These are phyloP conservation scores for Drosophila pruinosa DNA, from an alignment of 1,140 invertebrate species.

Conservation along the genomic window DNA sequence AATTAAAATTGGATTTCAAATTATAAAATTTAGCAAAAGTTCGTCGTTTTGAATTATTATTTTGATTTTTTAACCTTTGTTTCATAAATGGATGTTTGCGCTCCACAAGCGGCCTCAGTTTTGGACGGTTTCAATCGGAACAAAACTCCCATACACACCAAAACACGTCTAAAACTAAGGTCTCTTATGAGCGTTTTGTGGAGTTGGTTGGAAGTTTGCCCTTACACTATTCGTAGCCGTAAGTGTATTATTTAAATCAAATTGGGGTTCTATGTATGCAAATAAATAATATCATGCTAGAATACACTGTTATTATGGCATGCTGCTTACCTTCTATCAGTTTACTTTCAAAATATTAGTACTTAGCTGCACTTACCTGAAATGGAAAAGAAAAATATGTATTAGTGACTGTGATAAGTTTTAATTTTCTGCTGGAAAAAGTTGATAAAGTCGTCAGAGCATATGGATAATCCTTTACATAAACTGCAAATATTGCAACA, in stretches of 20 bases:
- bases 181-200: constrained; percentile 47
- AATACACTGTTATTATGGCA: not conserved
- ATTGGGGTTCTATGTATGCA: not conserved
- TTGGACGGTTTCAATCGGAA: constrained; percentile 83
- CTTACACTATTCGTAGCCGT: not conserved
- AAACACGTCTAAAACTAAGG: constrained; percentile 83
- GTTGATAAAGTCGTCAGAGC: not conserved
- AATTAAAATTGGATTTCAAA: too few species aligned
- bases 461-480: constrained; percentile 2
- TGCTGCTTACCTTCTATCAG: constrained; percentile 6
- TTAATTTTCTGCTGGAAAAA: not conserved
- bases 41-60: not conserved
- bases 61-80: not conserved
- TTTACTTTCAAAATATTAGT: not conserved
- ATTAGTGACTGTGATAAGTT: constrained; percentile 21
- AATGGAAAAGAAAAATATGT: constrained; percentile 15
- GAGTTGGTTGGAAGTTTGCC: too few species aligned
- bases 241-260: not conserved
- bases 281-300: not conserved
- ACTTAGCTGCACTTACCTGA: constrained; percentile 50
- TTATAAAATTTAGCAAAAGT: too few species aligned
- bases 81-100: constrained; percentile 35
- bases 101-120: constrained; percentile 80
- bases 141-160: constrained; percentile 74
- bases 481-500: constrained; percentile 15